These are phyloP conservation scores for Lepidochrysops patricia DNA, from an alignment of 2,888 invertebrate genomes.

Conservation along the genomic window DNA sequence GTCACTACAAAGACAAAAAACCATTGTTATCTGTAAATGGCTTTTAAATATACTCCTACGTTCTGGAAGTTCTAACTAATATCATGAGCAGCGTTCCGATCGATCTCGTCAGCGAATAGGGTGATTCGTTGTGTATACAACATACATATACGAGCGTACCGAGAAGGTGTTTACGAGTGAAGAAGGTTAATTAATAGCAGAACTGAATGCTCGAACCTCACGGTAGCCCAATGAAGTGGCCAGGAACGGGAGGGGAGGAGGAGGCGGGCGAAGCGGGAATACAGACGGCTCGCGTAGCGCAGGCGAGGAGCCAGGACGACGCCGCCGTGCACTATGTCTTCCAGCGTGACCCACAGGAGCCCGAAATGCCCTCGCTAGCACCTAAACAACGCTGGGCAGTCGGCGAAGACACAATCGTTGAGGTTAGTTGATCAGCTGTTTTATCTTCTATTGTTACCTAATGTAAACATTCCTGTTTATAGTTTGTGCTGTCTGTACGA, in stretches of 20 bases:
- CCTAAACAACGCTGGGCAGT: constrained; percentile 90
- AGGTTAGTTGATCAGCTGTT: constrained; percentile 75
- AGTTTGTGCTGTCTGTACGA: constrained; percentile 18
- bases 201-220: constrained; percentile 75
- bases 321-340: constrained; percentile 95
- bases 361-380: constrained; percentile 83
- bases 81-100: constrained; percentile 50
- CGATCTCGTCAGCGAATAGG: constrained; percentile 35
- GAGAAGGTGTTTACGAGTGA: constrained; percentile 51
- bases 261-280: constrained; percentile 69
- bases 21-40: constrained; percentile 43
- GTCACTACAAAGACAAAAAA: constrained; percentile 62
- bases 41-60: constrained; percentile 37
- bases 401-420: constrained; percentile 90
- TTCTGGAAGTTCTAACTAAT: constrained; percentile 35
- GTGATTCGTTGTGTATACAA: constrained; percentile 35
- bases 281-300: constrained; percentile 78
- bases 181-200: constrained; percentile 48
- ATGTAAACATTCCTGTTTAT: background rate
- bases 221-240: constrained; percentile 85
- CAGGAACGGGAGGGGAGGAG: constrained; percentile 81
- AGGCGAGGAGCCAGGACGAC: constrained; percentile 85
- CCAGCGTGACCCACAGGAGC: constrained; percentile 85
- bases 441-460: constrained; percentile 15
- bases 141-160: constrained; percentile 39